Percentiles rank a stretch among this genome's conserved stretches.
These are phyloP conservation scores for Zapus hudsonius DNA, from an alignment of 2,113 vertebrate species.

Conservation along the genomic window DNA sequence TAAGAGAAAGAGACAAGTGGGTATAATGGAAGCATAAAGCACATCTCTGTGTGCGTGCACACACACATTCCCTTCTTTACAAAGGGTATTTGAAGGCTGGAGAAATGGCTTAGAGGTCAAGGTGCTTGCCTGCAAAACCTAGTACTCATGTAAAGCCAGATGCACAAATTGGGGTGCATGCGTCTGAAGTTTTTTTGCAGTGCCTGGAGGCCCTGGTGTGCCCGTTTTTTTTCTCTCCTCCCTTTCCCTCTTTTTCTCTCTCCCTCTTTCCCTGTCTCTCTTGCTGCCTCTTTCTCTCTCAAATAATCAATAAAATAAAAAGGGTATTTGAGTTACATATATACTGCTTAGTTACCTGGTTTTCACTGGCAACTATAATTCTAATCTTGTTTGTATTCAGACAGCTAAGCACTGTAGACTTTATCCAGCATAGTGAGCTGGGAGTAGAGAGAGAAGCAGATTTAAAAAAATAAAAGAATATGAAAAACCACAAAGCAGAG, in stretches of 20 bases:
- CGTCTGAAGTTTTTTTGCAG: no score
- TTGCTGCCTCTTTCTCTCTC: no score
- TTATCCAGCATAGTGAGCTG: not conserved
- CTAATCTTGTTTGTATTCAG: slow-evolving; percentile 38
- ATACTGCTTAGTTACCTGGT: not conserved
- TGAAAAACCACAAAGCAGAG: not conserved
- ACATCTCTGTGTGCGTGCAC: not conserved
- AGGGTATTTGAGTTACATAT: not conserved
- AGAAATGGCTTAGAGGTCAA: no score
- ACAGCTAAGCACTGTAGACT: slow-evolving; percentile 34
- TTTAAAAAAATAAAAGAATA: not conserved
- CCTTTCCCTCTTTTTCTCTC: no score
- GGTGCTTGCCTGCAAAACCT: no score
- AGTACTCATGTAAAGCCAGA: no score
- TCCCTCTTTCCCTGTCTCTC: no score
- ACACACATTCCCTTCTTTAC: not conserved
- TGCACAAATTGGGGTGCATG: no score
- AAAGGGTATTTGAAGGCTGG: not conserved
- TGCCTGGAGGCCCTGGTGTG: no score
- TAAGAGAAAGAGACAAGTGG: not conserved
- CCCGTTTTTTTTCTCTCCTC: no score
- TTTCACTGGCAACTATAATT: slow-evolving; percentile 26
- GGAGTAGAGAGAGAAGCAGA: not conserved
- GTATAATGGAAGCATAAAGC: not conserved
- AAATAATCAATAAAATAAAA: no score